Evolutionary conservation across 2,888 invertebrate species (phyloP), one percentile per base, ranked within the genome.

Genomic region (Alsophila aescularia): DNA sequence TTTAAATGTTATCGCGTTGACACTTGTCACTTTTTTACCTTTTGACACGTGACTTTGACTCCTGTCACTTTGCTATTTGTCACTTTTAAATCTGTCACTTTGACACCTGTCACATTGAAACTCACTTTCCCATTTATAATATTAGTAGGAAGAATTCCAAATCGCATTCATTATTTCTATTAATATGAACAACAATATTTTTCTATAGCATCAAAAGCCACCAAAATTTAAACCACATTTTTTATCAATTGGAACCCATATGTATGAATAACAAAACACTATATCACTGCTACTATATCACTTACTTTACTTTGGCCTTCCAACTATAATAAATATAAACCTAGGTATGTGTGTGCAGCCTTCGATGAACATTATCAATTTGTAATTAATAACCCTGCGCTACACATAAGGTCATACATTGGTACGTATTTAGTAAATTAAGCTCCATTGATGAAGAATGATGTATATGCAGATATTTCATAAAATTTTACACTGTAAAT

Each of bases 301-400:
- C 37, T 43, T 27, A 37, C 37, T 53, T 42, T 48, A 40, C 29
- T 13, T 29, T 32, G n/a, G 36, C 53, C 53, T 54, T 54, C 42
- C 21, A 59, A 64, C 45, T 67, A 73, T 68, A 78, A 77, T 73
- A 65, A 70, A 72, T 69, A 52, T 62, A 72, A 74, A 73, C 64
- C 14, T 37, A 43, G 45, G 58, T 69, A 65, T 66, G 64, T 67
- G 57, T 55, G 43, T 56, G 59, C 69, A 72, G 67, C 69, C 69
- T 56, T 54, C 58, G 66, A 18, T 64, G 60, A 62, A 60, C 53
- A 64, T 68, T 72, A 68, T 67, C 69, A 64, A 66, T 68, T 66
- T 56, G 55, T 67, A 65, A 67, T 68, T 66, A 66, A 60, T 61
- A 58, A 52, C 37, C 51, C 39, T 53, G 59, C 39, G 53, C 13